phyloP scores from a whole-genome alignment of 2,113 vertebrate genomes.

The Lates calcarifer region DNA sequence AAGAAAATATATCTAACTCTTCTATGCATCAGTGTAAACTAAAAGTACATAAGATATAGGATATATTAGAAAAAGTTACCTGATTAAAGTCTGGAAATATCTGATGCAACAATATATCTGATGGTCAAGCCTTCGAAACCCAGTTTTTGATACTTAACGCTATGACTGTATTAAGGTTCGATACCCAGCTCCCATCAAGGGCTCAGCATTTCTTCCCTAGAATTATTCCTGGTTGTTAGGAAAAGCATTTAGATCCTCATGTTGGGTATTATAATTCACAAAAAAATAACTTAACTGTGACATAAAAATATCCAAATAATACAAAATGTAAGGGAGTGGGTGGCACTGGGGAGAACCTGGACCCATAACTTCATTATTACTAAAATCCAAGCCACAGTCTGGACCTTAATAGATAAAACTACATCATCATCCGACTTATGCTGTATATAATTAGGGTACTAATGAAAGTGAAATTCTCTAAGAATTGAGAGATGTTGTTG shows the following conservation, averaged over 20 bases:
- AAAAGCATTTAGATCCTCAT: neutral
- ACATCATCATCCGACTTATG: neutral
- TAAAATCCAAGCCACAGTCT: neutral
- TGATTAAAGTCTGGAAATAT: no score
- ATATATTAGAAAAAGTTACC: no score
- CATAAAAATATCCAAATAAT: no score
- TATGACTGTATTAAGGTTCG: neutral
- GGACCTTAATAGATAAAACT: neutral
- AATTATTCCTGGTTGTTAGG: neutral
- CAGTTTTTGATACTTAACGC: neutral
- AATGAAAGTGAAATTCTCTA: conserved; percentile 3
- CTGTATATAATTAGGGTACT: neutral
- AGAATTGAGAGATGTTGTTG: conserved; percentile 18
- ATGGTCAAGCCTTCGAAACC: no score
- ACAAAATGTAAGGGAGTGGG: no score
- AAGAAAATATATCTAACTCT: no score
- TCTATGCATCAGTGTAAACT: no score
- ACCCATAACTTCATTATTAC: neutral
- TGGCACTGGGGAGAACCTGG: no score
- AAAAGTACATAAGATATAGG: no score
- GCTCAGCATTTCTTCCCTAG: neutral
- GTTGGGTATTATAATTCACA: neutral
- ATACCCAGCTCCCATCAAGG: neutral
- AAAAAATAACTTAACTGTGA: neutral
- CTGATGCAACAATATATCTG: no score